Conservation (phyloP, 53 echinoderm and acorn worm genomes). For the Pentamera pediparva region DNA sequence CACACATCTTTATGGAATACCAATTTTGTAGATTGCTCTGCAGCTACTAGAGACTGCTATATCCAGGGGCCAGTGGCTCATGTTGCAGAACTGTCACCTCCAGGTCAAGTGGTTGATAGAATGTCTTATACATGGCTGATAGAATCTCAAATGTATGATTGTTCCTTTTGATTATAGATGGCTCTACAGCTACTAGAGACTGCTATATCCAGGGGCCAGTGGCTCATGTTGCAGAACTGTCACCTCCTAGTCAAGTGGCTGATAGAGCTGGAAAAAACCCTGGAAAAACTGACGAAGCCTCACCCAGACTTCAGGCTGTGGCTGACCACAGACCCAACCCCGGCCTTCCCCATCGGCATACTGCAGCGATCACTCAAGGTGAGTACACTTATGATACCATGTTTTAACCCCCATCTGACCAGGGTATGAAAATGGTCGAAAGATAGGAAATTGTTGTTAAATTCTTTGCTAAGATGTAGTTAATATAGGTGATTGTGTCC, state of each 20-base stretch:
- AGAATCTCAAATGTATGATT: neutral
- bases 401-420: too few species aligned
- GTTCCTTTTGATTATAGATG: slow-evolving; percentile 40
- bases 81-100: slow-evolving; percentile 89
- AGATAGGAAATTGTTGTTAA: neutral
- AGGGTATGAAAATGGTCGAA: neutral
- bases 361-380: slow-evolving; percentile 96
- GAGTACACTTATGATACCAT: neutral
- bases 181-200: slow-evolving; percentile 94
- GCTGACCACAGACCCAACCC: slow-evolving; percentile 97
- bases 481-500: too few species aligned
- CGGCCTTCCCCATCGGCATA: slow-evolving; percentile 95
- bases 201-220: slow-evolving; percentile 97
- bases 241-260: slow-evolving; percentile 94
- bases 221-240: slow-evolving; percentile 99
- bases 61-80: slow-evolving; percentile 97
- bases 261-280: slow-evolving; percentile 87
- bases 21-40: slow-evolving; percentile 92
- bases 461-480: too few species aligned
- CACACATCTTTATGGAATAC: too few species aligned
- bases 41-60: slow-evolving; percentile 97
- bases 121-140: neutral
- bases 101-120: slow-evolving; percentile 78
- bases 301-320: slow-evolving; percentile 98
- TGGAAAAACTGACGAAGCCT: slow-evolving; percentile 90